phyloP scores from a whole-genome alignment of 2,888 invertebrate species.

The Ochropleura plecta region DNA sequence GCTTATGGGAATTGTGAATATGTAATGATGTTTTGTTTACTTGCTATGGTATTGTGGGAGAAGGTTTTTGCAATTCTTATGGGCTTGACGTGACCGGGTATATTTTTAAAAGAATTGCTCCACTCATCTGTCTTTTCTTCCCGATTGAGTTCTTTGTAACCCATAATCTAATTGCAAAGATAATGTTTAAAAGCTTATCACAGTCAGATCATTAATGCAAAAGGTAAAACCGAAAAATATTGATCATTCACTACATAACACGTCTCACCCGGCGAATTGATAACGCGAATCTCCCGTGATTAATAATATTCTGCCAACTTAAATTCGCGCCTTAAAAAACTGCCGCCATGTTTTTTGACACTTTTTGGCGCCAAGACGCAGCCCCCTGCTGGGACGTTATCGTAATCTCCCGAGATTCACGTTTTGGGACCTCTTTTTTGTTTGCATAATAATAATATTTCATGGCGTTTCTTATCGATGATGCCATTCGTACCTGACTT shows the following conservation, averaged over 20 bases:
- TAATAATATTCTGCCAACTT: slow-evolving; percentile 70
- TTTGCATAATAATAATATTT: slow-evolving; percentile 75
- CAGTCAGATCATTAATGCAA: slow-evolving; percentile 52
- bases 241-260: slow-evolving; percentile 63
- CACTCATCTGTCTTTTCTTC: not conserved
- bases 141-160: slow-evolving; percentile 15
- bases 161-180: slow-evolving; percentile 1
- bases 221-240: slow-evolving; percentile 42
- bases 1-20: slow-evolving; percentile 50
- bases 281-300: slow-evolving; percentile 70
- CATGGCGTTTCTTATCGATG: slow-evolving; percentile 66
- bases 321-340: slow-evolving; percentile 68
- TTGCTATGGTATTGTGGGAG: slow-evolving; percentile 20
- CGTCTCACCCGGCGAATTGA: slow-evolving; percentile 63
- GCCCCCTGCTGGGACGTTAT: slow-evolving; percentile 76
- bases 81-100: not conserved
- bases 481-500: slow-evolving; percentile 60
- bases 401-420: slow-evolving; percentile 77
- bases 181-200: slow-evolving; percentile 25
- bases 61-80: slow-evolving; percentile 4
- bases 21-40: slow-evolving; percentile 58
- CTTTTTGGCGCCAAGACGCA: slow-evolving; percentile 77
- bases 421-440: slow-evolving; percentile 69
- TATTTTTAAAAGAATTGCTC: not conserved
- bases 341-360: slow-evolving; percentile 76